Base-by-base conservation (phyloP, 2,113 vertebrate species). In the Catharus bicknelli region DNA sequence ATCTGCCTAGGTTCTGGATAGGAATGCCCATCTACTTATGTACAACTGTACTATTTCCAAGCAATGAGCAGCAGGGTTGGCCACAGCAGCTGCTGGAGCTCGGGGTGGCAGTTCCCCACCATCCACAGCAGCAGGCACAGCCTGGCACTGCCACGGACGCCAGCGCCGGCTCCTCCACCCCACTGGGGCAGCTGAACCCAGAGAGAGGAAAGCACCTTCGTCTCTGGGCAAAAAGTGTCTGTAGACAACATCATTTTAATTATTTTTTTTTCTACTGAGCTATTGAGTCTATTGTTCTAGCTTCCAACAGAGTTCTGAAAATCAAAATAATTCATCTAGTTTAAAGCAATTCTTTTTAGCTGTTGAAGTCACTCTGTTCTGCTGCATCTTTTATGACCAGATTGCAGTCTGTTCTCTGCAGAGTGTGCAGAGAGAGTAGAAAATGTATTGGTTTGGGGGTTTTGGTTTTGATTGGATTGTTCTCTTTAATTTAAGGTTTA, bases 261-360 rank as follows among this genome's bases (percentile, higher is more conserved):
- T 80, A 77, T 34, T 34, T 74, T 80, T 64, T 74, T 95, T 79
- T 73, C 20, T 58, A 42, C 34, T 54, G 82, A 91, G 26, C 54
- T 77, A 90, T 32, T 29, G 34, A 83, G 25, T 62, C 50, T 83
- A 45, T 86, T 91, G 57, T 63, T 86, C 48, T 64, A 70, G 68
- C 43, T 86, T 86, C 68, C 72, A 80, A 67, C 38, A 53, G 79
- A 61, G 54, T 83, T 91, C 68, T 83, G 69, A 80, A 86, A 86
- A 93, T 73, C 43, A 90, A 86, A 91, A 83, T 59, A 69, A 48
- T 91, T 83, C 4, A 74, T 90, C 72, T 88, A 4, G 4, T 81
- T 86, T 80, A 68, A 90, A 78, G 34, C 20, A 74, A 36, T 74
- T 67, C 5, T 32, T 95, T 74, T 50, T 45, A 62, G 38, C 29